These are phyloP conservation scores for Apotomis capreana DNA, from an alignment of 2,888 invertebrate species.

Conservation along the genomic window DNA sequence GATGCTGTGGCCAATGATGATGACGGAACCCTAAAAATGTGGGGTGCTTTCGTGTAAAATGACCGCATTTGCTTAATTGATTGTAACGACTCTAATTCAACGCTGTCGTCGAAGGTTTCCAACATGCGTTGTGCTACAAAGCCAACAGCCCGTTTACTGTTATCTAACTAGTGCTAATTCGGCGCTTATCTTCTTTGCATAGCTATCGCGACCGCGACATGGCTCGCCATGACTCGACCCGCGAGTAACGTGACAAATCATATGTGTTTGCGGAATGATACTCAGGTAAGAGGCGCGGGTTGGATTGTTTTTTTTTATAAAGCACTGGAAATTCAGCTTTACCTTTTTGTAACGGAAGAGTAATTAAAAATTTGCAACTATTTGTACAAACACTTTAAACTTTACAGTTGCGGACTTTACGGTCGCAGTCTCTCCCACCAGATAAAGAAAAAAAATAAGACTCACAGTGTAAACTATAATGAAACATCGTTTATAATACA, in stretches of 20 bases:
- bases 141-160: neutral
- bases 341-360: neutral
- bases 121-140: neutral
- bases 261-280: slow-evolving; percentile 1
- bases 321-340: neutral
- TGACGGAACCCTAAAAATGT: no score
- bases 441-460: no score
- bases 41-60: no score
- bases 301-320: neutral
- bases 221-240: slow-evolving; percentile 3
- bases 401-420: no score
- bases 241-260: slow-evolving; percentile 4
- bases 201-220: slow-evolving; percentile 17
- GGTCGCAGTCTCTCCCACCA: no score
- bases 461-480: no score
- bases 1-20: no score
- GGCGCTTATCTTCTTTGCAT: slow-evolving; percentile 24
- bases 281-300: neutral
- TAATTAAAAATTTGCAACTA: neutral
- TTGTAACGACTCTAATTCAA: no score
- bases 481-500: no score
- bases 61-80: no score
- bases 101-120: no score
- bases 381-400: neutral
- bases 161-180: slow-evolving; percentile 10